A percentile compares a stretch with the other conserved stretches of the same genome.
Evolutionary conservation across 2,113 vertebrate species (phyloP).

Genomic region (Gadus macrocephalus): DNA sequence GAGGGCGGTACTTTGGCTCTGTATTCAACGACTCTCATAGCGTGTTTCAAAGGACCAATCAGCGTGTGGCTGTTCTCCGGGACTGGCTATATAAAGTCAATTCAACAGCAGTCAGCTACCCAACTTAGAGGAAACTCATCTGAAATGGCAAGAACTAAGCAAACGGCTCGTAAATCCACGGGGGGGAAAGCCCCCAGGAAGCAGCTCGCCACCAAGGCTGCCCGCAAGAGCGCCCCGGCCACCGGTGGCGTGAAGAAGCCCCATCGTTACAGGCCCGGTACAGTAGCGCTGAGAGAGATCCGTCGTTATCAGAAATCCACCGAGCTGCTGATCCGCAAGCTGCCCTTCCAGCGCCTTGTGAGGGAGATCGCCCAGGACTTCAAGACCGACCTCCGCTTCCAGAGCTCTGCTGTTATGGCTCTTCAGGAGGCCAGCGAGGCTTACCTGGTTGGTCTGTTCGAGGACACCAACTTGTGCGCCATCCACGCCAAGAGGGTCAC

Average conservation of each 20-base stretch:
- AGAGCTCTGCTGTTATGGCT: neutral
- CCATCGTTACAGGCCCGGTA: neutral
- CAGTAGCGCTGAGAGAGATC: neutral
- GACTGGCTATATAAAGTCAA: too few species aligned
- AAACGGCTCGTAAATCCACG: neutral
- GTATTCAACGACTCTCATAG: too few species aligned
- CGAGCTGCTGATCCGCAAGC: neutral
- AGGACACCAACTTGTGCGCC: slow-evolving; percentile 82
- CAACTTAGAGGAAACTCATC: too few species aligned
- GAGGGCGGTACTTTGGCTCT: too few species aligned
- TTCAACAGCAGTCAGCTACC: too few species aligned
- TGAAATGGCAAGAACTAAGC: neutral
- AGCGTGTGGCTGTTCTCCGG: too few species aligned
- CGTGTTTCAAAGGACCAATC: too few species aligned
- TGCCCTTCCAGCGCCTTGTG: neutral
- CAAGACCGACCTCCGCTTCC: neutral
- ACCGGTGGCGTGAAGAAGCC: neutral
- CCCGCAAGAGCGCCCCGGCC: neutral
- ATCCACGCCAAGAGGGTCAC: slow-evolving; percentile 81
- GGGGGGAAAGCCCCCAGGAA: neutral
- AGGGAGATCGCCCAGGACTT: slow-evolving; percentile 1
- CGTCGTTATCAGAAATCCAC: neutral
- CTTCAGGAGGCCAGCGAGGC: slow-evolving; percentile 79
- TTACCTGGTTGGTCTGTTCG: slow-evolving; percentile 79
- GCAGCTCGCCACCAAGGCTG: slow-evolving; percentile 1